Evolutionary conservation across 2,797 vertebrate genomes (phyloP).

Genomic region (Choloepus didactylus): DNA sequence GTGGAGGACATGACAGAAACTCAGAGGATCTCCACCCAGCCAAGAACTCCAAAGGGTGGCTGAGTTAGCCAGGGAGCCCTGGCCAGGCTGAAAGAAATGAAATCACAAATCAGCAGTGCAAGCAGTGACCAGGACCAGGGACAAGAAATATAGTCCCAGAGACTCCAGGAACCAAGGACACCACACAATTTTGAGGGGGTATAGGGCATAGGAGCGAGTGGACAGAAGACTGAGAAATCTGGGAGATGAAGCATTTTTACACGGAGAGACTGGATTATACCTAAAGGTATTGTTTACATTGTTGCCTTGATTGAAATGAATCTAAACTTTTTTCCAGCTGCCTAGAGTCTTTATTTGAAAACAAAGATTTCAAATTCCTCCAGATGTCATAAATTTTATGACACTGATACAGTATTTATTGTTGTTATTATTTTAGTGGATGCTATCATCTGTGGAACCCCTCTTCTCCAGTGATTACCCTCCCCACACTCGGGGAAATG

Average conservation of each 20-base stretch:
- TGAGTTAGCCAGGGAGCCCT: neutral
- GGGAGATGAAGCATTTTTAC: neutral
- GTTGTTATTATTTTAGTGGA: neutral
- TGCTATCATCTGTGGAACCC: neutral
- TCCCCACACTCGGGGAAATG: neutral
- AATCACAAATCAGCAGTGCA: neutral
- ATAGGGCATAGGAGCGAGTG: neutral
- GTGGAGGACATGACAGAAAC: neutral
- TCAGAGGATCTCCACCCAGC: neutral
- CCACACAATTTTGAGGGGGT: accelerated
- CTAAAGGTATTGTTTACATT: neutral
- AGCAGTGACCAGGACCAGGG: neutral
- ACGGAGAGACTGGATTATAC: neutral
- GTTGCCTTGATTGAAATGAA: constrained; percentile 6
- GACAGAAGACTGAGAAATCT: neutral
- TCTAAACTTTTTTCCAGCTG: constrained; percentile 56
- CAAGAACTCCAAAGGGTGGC: neutral
- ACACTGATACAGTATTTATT: neutral
- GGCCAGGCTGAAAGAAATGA: neutral
- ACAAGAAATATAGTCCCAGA: neutral
- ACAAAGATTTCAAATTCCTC: neutral
- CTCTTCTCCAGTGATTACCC: neutral
- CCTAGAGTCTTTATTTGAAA: neutral
- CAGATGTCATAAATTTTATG: neutral
- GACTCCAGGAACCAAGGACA: neutral